phyloP scores from a whole-genome alignment of 2,797 vertebrate genomes.

The Mus spretus region DNA sequence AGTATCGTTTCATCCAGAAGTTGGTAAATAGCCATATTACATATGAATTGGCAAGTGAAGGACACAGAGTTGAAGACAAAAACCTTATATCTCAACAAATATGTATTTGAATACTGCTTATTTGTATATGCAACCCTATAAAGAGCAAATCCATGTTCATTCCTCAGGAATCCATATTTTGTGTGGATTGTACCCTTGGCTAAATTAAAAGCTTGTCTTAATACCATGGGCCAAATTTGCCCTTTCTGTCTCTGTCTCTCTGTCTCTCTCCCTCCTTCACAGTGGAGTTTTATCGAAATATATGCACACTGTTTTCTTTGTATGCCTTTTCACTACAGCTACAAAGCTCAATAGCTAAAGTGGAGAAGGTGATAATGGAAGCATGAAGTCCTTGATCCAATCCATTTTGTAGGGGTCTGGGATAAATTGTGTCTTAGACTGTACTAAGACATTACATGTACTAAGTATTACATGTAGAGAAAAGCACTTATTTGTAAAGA shows the following conservation, averaged over 20 bases:
- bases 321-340: not conserved
- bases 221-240: constrained; percentile 10
- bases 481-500: not conserved
- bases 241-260: not conserved
- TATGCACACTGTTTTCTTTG: not conserved
- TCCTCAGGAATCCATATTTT: constrained; percentile 7
- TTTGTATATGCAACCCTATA: not conserved
- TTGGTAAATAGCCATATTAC: constrained; percentile 1
- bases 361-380: constrained; percentile 23
- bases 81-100: not conserved
- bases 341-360: constrained; percentile 25
- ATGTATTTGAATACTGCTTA: constrained; percentile 53
- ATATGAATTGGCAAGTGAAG: constrained; percentile 18
- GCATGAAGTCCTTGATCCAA: not conserved
- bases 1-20: constrained; percentile 25
- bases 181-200: not conserved
- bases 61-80: constrained; percentile 20
- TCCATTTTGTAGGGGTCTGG: not conserved
- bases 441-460: too few relatives aligned
- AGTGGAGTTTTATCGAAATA: not conserved
- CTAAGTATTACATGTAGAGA: constrained; percentile 34
- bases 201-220: constrained; percentile 11
- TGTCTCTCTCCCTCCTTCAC: not conserved
- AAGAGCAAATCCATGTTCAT: not conserved
- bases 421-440: constrained; percentile 23